phyloP scores from a whole-genome alignment of 2,113 vertebrate genomes.

The Ovis canadensis region DNA sequence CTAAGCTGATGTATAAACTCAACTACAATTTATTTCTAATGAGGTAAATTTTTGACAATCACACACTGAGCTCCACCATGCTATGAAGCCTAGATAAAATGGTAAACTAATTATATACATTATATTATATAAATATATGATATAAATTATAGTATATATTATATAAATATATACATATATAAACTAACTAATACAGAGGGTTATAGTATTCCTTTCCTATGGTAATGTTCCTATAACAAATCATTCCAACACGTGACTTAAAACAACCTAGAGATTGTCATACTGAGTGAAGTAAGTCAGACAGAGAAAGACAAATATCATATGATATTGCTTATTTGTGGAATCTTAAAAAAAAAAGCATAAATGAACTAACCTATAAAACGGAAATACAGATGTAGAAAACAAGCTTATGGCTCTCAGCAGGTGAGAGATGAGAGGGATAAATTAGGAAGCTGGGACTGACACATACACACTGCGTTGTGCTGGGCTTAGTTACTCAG shows the following conservation, averaged over 20 bases:
- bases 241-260: neutral
- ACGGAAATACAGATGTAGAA: neutral
- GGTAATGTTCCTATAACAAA: neutral
- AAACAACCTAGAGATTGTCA: neutral
- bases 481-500: neutral
- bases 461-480: rapidly evolving
- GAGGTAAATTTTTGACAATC: neutral
- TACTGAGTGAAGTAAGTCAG: neutral
- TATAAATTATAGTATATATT: too few species aligned
- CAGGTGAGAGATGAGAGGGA: neutral
- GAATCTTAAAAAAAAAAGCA: neutral
- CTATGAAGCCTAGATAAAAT: neutral
- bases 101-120: neutral
- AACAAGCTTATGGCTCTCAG: neutral
- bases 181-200: neutral
- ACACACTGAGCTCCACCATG: neutral
- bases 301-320: neutral
- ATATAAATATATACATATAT: too few species aligned
- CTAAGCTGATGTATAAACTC: neutral
- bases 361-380: neutral
- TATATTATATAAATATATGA: too few species aligned
- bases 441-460: neutral
- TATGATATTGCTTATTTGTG: neutral
- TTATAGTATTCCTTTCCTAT: neutral
- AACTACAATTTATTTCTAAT: neutral